Conservation (phyloP, 2,113 vertebrate species). For the Psilopsiagon aurifrons region DNA sequence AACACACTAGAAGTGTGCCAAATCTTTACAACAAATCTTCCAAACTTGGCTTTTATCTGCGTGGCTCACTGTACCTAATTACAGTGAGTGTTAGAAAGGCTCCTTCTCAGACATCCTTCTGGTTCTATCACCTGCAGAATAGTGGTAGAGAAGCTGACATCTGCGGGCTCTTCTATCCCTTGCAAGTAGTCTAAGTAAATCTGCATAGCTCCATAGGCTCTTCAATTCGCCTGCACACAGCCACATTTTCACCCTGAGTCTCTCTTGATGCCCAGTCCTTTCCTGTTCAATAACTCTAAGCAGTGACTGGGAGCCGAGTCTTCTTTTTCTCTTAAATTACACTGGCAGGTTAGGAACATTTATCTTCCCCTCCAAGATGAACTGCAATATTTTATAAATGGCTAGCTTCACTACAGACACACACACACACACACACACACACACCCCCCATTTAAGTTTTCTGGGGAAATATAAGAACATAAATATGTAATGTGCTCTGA, state of each 20-base stretch:
- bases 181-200: background rate
- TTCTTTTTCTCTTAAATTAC: background rate
- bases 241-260: background rate
- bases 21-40: background rate
- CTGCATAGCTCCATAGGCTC: background rate
- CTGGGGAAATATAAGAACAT: background rate
- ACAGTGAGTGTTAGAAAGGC: background rate
- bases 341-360: background rate
- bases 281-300: background rate
- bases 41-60: background rate
- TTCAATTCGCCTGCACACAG: background rate
- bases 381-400: background rate
- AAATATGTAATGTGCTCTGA: background rate
- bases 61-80: background rate
- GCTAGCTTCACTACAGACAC: background rate
- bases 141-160: accelerated
- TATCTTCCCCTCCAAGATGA: background rate
- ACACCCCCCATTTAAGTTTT: background rate
- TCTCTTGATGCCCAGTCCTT: background rate
- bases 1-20: background rate
- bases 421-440: too few relatives aligned
- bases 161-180: background rate
- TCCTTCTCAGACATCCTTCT: background rate
- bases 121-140: background rate
- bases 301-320: background rate